Base-by-base conservation (phyloP, 2,113 vertebrate genomes). In the Pitta sordida region DNA sequence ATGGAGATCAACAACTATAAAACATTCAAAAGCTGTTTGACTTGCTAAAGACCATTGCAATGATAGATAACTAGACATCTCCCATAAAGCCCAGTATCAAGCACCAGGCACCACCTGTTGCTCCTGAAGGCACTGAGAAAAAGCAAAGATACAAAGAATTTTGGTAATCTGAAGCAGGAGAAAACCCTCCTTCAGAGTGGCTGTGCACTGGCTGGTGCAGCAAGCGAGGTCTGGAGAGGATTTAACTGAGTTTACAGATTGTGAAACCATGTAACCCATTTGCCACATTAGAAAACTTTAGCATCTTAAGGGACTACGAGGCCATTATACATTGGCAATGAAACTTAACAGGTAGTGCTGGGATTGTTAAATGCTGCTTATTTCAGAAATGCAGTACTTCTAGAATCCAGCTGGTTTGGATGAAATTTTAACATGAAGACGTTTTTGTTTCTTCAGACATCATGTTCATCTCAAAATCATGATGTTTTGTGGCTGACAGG, bases 71-170 rank as follows among this genome's bases (percentile, higher is more conserved):
- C 67, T 77, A 73, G 70, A 43, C 7, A 1, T 91, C 65, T 87
- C 74, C 64, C 79, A 65, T 87, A 88, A 93, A 96, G 91, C 11
- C 11, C 70, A 4, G 27, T 76, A 90, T 88, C 77, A 80, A 52
- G 87, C 81, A 96, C 91, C 94, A 94, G 94, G 93, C 78, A 86
- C 95, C 95, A 96, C 82, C 92, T 96, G 94, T 93, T 96, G 80
- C 88, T 93, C 59, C 76, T 79, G 36, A 0, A 8, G 90, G 68
- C 30, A 8, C 63, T 81, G 90, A 86, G 69, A 32, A 71, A 62
- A 74, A 80, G 55, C 46, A 80, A 94, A 86, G 80, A 58, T 44
- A 39, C 10, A 41, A 93, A 73, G 90, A 91, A 94, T 95, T 87
- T 90, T 59, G 65, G 49, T 78, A 83, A 83, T 80, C 53, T 32